Percentiles rank a stretch among this genome's conserved stretches.
These are phyloP conservation scores for Caranx melampygus DNA, from an alignment of 2,113 vertebrate species.

Conservation along the genomic window DNA sequence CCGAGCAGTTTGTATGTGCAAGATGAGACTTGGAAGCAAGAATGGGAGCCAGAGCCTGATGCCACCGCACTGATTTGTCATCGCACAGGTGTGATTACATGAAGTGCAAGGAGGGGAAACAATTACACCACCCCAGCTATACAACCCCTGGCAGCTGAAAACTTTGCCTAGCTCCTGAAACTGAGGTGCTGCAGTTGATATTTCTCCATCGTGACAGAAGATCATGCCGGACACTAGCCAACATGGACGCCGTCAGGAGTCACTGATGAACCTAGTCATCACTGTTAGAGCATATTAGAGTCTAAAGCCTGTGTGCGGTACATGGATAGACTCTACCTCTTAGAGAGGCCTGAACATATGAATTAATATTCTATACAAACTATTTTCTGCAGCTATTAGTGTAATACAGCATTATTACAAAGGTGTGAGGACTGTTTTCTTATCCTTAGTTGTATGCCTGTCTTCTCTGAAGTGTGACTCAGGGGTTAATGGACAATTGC, in stretches of 20 bases:
- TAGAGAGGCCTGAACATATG: slow-evolving; percentile 8
- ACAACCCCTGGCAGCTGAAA: slow-evolving; percentile 22
- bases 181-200: background rate
- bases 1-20: slow-evolving; percentile 7
- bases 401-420: slow-evolving; percentile 63
- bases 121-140: background rate
- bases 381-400: slow-evolving; percentile 44
- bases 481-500: slow-evolving; percentile 92
- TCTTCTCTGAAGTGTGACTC: slow-evolving; percentile 94
- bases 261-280: slow-evolving; percentile 3
- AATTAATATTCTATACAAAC: slow-evolving; percentile 23
- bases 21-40: slow-evolving; percentile 27
- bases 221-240: slow-evolving; percentile 5
- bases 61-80: background rate
- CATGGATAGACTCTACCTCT: slow-evolving; percentile 5
- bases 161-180: background rate
- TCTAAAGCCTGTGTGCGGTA: slow-evolving; percentile 39
- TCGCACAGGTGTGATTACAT: background rate
- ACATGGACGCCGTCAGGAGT: slow-evolving; percentile 1
- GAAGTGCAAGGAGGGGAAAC: slow-evolving; percentile 15
- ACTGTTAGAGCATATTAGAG: slow-evolving; percentile 26
- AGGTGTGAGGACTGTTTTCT: slow-evolving; percentile 61
- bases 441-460: slow-evolving; percentile 78
- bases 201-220: background rate
- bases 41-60: slow-evolving; percentile 2